Evolutionary conservation across 2,797 vertebrate species (phyloP), one percentile per base, ranked within the genome.

Genomic region (Microctenopoma steveboyesi): DNA sequence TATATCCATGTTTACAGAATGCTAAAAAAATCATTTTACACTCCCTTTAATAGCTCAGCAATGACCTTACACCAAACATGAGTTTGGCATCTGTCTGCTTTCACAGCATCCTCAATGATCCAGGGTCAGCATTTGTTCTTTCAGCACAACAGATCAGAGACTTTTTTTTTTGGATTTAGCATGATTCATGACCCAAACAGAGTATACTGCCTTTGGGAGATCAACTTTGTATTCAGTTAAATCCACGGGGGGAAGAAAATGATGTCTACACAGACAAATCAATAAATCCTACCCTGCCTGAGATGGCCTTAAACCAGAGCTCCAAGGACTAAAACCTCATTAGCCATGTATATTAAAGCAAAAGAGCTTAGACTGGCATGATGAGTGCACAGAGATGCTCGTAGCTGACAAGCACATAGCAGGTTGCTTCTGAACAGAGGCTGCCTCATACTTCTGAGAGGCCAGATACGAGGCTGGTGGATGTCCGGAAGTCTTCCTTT

Each of bases 401-500:
- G 65, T 72, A 78, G 75, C 47, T 55, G 77, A 78, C 15, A 30
- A 61, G 15, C 67, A 72, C 52, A 22, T 63, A 66, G 42, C n/a
- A 73, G 50, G 54, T 61, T 74, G 63, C 65, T 77, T 82, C 53
- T 67, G 70, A 61, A 69, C 60, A 45, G 54, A 64, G 68, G 56
- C 53, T 71, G 47, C 37, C 58, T 63, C 58, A 13, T 69, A 63
- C 63, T 59, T 76, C 59, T 69, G 52, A 72, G 72, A 82, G 74
- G 73, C 76, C 73, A 77, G 70, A 66, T 82, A 67, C 59, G 68
- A 81, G 81, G 72, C 78, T 78, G 63, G 50, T 62, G 76, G 75
- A 74, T 84, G 84, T 84, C 86, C 90, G 92, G 95, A 95, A 95
- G 91, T 90, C 93, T 94, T 94, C 94, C 92, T 88, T 93, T 90